Base-by-base conservation (phyloP, 30 jellyfish, hydroid and myxozoan species). In the Pelagia noctiluca region DNA sequence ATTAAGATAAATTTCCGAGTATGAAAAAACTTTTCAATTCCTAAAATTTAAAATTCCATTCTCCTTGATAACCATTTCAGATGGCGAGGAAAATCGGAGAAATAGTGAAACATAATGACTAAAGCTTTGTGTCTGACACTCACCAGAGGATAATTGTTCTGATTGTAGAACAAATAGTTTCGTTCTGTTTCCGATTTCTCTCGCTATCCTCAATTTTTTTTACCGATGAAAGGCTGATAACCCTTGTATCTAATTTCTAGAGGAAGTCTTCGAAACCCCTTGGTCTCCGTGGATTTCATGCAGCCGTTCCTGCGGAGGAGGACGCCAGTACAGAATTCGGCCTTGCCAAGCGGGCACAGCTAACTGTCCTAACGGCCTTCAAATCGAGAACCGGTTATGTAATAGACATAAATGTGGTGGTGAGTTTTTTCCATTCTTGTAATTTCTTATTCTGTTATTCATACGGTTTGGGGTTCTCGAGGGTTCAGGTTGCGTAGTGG, bases 201-300 rank as follows among this genome's bases (percentile, higher is more conserved):
- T n/a, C n/a, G n/a, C n/a, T n/a, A n/a, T 5, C 68, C 13, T 66
- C 8, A 10, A 66, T 30, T 66, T 26, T 8, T 66, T 5, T 26
- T 13, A 22, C 12, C 62, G 65, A 30, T 72, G 38, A 22, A 42
- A 21, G 11, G 19, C 18, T 21, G 2, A 26, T 22, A 25, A 29
- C 21, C 24, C 13, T 35, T 31, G 47, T n/a, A 2, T 54, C 30
- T 76, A 31, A 7, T 8, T 71, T 35, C 10, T 28, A 88, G 92
- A 28, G 76, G 84, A 78, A 3, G 76, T 82, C 1, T 42, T 35
- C 11, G 63, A 35, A 11, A 33, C 71, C 16, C 74, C 71, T 35
- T 88, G 96, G 96, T 7, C 79, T 22, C 85, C 48, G 23, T 88
- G 96, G 96, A 72, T 72, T 19, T 25, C 21, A 3, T 88, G 96